phyloP scores from a whole-genome alignment of 2,888 invertebrate species.

The Pogonocherus hispidulus region DNA sequence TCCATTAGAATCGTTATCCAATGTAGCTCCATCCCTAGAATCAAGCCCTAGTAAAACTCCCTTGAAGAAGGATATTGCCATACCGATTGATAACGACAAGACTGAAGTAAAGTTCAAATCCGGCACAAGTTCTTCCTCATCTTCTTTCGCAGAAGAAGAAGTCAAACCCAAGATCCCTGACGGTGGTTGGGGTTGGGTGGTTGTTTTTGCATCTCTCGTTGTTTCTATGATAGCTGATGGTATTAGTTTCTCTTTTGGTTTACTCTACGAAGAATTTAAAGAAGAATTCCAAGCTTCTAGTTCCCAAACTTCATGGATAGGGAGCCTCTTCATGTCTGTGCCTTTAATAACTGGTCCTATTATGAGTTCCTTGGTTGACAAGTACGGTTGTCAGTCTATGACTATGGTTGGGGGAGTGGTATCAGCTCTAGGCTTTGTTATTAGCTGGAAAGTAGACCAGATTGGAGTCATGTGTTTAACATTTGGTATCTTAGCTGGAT shows the following conservation, averaged over 20 bases:
- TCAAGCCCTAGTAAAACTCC: constrained; percentile 48
- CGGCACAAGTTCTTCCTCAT: constrained; percentile 36
- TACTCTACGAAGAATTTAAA: constrained; percentile 88
- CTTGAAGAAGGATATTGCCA: constrained; percentile 30
- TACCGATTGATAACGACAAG: constrained; percentile 43
- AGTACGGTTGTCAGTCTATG: constrained; percentile 77
- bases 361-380: constrained; percentile 87
- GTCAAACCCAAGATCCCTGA: constrained; percentile 80
- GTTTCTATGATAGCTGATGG: constrained; percentile 94
- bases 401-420: constrained; percentile 77
- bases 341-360: constrained; percentile 84
- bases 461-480: constrained; percentile 87
- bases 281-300: constrained; percentile 86
- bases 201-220: constrained; percentile 87
- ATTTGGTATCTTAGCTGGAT: constrained; percentile 87
- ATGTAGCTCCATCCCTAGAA: constrained; percentile 53
- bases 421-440: constrained; percentile 81
- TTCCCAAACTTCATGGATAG: constrained; percentile 80
- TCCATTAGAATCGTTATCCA: constrained; percentile 37
- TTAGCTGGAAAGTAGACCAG: constrained; percentile 79
- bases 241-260: constrained; percentile 92
- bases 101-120: constrained; percentile 50
- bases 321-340: constrained; percentile 66
- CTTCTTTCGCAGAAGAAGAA: constrained; percentile 34
- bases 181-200: constrained; percentile 92